Evolutionary conservation across 1,140 invertebrate species (phyloP).

Genomic region (Babylonia areolata): DNA sequence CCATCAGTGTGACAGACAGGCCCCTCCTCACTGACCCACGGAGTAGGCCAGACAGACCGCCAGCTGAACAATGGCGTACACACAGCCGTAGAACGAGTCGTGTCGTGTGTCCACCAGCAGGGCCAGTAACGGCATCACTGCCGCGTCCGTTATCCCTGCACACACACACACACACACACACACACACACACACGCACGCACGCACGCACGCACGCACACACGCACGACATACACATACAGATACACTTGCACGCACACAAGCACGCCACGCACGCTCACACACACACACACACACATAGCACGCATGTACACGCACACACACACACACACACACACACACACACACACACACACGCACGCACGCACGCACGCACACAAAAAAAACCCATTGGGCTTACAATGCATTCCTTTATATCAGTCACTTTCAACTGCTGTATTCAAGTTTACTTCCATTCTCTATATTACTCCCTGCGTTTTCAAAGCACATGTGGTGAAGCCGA

Average conservation of each 20-base stretch:
- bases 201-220: not conserved
- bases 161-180: not conserved
- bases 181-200: not conserved
- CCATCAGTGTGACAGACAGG: not conserved
- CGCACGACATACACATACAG: not conserved
- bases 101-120: constrained; percentile 97
- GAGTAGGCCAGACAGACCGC: constrained; percentile 98
- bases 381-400: too few relatives aligned
- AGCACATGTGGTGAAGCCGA: too few relatives aligned
- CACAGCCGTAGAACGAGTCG: constrained; percentile 93
- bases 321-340: too few relatives aligned
- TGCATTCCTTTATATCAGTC: too few relatives aligned
- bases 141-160: constrained; percentile 93
- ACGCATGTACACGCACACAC: too few relatives aligned
- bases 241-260: not conserved
- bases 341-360: too few relatives aligned
- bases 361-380: too few relatives aligned
- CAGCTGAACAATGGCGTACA: constrained; percentile 98
- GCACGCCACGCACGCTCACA: too few relatives aligned
- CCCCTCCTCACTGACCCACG: constrained; percentile 85
- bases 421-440: too few relatives aligned
- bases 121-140: constrained; percentile 98
- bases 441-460: too few relatives aligned
- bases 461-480: too few relatives aligned
- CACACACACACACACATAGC: too few relatives aligned